Base-by-base conservation (phyloP, 1,140 invertebrate species). In the Colletes gigas region DNA sequence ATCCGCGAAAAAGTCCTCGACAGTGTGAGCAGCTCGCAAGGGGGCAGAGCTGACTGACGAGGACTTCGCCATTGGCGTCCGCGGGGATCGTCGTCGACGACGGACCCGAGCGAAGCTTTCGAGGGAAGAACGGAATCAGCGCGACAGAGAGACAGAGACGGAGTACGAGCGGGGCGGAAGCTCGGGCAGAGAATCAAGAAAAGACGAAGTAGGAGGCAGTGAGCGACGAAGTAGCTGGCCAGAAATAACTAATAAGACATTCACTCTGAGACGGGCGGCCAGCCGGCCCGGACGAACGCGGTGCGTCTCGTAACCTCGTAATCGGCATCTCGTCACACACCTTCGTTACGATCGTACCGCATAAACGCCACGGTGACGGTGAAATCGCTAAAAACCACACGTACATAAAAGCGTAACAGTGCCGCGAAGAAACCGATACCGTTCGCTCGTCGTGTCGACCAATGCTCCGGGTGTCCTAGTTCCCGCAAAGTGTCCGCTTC, bases 221-320 rank as follows among this genome's bases (percentile, higher is more conserved):
- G 85, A 79, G 85, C 73, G 74, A 77, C 75, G 79, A 84, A 87
- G 88, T 84, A 83, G 83, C 81, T 86, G 82, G 91, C 91, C 90
- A 90, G 92, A 93, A 93, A 93, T 93, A 93, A 92, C 92, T 91
- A 92, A 93, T 92, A 92, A 93, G 92, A 93, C 90, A 93, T 93
- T 93, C 92, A 93, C 92, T 93, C 89, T 90, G 81, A 92, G 91
- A 91, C 92, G 92, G 92, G 91, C 91, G 92, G 90, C 92, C 92
- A 93, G 88, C 92, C 92, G 92, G 92, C 92, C 92, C 91, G 92
- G 93, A 92, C 91, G 89, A 91, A 90, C 92, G 92, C 91, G 93
- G 91, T 93, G 90, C 92, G 91, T 93, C 85, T 86, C 82, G 84
- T 87, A 86, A 83, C 52, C 44, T 86, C 79, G 79, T 84, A 83